Evolutionary conservation across 1,140 invertebrate genomes (phyloP).

Genomic region (Pogonus chalceus): DNA sequence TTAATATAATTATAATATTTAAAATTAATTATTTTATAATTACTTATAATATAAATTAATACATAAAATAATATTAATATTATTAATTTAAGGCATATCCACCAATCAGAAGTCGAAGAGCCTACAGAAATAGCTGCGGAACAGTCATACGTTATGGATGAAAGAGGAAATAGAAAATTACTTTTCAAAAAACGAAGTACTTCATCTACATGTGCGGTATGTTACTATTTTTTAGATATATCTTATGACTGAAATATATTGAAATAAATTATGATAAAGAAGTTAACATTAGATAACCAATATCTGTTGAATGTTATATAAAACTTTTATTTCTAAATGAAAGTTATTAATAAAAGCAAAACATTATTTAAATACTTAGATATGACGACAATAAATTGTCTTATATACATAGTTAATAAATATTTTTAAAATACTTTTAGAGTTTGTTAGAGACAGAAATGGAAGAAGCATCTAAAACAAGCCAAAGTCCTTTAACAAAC

Average conservation of each 20-base stretch:
- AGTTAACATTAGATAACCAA: too few relatives aligned
- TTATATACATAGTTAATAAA: slow-evolving; percentile 7
- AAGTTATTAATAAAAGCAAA: too few relatives aligned
- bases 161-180: slow-evolving; percentile 62
- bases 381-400: neutral
- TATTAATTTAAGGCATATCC: slow-evolving; percentile 51
- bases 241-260: too few relatives aligned
- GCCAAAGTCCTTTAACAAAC: slow-evolving; percentile 68
- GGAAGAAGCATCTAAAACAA: slow-evolving; percentile 57
- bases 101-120: slow-evolving; percentile 56
- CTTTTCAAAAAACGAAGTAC: slow-evolving; percentile 80
- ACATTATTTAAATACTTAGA: too few relatives aligned
- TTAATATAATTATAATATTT: neutral
- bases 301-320: too few relatives aligned
- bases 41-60: too few relatives aligned
- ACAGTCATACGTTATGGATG: slow-evolving; percentile 52
- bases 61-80: slow-evolving; percentile 12
- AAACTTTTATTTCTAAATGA: too few relatives aligned
- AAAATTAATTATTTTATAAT: slow-evolving; percentile 10
- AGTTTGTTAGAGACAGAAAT: slow-evolving; percentile 70
- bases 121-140: slow-evolving; percentile 39
- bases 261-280: too few relatives aligned
- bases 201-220: slow-evolving; percentile 72
- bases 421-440: slow-evolving; percentile 39
- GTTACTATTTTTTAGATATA: too few relatives aligned